Evolutionary conservation across 2,113 vertebrate genomes (phyloP).

Genomic region (Engraulis encrasicolus): DNA sequence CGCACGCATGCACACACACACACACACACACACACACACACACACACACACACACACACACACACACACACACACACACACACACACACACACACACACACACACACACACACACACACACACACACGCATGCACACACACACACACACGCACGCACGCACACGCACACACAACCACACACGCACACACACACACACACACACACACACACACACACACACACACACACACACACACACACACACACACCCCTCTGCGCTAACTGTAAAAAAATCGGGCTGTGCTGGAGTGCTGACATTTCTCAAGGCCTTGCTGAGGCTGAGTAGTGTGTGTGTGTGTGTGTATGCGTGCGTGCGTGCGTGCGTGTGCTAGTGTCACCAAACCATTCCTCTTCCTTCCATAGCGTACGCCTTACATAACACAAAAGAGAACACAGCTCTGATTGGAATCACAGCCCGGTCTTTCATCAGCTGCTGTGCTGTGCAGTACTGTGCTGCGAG

Average conservation of each 20-base stretch:
- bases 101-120: no score
- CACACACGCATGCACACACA: no score
- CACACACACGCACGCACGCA: no score
- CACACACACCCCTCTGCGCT: no score
- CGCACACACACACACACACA: background rate
- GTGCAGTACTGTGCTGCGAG: no score
- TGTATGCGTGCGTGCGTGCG: background rate
- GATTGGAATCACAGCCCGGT: background rate
- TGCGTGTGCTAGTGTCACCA: background rate
- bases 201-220: conserved; percentile 22
- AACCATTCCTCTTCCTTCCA: background rate
- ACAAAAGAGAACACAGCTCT: background rate
- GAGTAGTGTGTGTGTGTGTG: background rate
- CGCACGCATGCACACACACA: background rate
- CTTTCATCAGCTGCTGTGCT: background rate
- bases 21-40: no score
- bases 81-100: no score
- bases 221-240: background rate
- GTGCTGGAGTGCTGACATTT: background rate
- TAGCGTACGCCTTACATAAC: background rate
- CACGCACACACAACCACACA: no score
- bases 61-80: no score
- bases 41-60: no score
- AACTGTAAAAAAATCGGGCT: background rate
- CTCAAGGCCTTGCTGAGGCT: background rate